These are phyloP conservation scores for Arbacia lixula DNA, from an alignment of 53 echinoderm and acorn worm genomes.

Conservation along the genomic window DNA sequence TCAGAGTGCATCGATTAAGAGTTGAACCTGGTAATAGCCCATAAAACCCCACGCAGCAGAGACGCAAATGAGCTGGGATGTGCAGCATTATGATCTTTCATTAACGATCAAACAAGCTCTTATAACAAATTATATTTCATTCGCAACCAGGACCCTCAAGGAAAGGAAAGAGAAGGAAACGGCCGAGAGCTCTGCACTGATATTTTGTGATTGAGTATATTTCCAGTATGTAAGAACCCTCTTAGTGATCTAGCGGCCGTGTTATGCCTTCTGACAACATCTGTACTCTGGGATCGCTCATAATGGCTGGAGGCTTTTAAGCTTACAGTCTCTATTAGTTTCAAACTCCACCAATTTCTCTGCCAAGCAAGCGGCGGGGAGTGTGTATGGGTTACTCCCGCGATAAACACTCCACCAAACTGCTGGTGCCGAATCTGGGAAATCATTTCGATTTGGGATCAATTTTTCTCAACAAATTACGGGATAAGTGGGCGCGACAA, in stretches of 20 bases:
- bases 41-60: neutral
- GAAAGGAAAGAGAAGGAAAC: neutral
- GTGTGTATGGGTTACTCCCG: too few relatives aligned
- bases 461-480: neutral
- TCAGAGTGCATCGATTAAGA: too few relatives aligned
- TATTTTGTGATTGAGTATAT: conserved; percentile 33
- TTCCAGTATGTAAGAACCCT: conserved; percentile 11
- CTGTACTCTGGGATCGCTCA: neutral
- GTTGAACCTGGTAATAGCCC: too few relatives aligned
- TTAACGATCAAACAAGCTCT: conserved; percentile 41
- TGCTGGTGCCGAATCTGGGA: neutral
- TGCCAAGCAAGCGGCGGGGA: too few relatives aligned
- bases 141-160: neutral
- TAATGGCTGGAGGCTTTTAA: conserved; percentile 41
- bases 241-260: conserved; percentile 33
- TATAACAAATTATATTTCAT: conserved; percentile 29
- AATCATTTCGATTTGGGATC: conserved; percentile 10
- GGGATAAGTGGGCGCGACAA: too few relatives aligned
- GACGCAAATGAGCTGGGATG: conserved; percentile 11
- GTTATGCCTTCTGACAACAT: conserved; percentile 26
- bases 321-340: conserved; percentile 14
- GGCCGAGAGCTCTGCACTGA: too few relatives aligned
- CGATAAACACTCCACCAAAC: too few relatives aligned
- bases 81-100: conserved; percentile 5
- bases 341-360: conserved; percentile 4